Conservation (phyloP, 2,797 vertebrate genomes). For the Phaenicophaeus curvirostris region DNA sequence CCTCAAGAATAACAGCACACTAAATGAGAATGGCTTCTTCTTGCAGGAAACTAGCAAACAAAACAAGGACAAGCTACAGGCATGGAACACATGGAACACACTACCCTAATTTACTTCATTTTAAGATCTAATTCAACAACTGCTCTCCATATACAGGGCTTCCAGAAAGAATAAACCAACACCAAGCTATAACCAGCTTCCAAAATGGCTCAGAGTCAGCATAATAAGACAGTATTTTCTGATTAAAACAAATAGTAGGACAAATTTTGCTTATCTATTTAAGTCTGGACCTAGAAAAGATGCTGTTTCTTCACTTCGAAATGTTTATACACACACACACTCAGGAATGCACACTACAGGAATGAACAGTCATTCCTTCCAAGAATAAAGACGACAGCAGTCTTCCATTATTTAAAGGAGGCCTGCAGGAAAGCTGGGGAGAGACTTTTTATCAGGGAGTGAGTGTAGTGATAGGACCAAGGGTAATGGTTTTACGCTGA, state of each 20-base stretch:
- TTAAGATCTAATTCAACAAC: not conserved
- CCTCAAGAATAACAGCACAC: not conserved
- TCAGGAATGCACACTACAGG: not conserved
- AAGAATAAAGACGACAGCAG: not conserved
- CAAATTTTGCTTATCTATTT: not conserved
- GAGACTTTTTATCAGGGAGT: no score
- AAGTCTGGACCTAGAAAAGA: not conserved
- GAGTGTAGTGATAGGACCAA: no score
- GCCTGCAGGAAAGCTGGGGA: no score
- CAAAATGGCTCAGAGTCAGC: not conserved
- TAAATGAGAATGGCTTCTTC: not conserved
- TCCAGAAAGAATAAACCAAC: not conserved
- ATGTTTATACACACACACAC: not conserved
- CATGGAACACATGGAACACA: not conserved
- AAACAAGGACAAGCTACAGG: not conserved
- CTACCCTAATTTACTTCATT: not conserved
- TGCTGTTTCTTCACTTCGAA: not conserved
- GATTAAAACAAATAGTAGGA: not conserved
- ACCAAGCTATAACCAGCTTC: not conserved
- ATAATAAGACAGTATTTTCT: not conserved
- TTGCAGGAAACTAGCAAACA: not conserved
- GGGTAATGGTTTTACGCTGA: no score
- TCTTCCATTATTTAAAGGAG: not conserved
- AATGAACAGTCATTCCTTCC: not conserved
- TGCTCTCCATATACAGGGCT: not conserved